Percentiles rank a stretch among this genome's conserved stretches.
phyloP scores from a whole-genome alignment of 1,140 invertebrate genomes.

The Augochlora pura region DNA sequence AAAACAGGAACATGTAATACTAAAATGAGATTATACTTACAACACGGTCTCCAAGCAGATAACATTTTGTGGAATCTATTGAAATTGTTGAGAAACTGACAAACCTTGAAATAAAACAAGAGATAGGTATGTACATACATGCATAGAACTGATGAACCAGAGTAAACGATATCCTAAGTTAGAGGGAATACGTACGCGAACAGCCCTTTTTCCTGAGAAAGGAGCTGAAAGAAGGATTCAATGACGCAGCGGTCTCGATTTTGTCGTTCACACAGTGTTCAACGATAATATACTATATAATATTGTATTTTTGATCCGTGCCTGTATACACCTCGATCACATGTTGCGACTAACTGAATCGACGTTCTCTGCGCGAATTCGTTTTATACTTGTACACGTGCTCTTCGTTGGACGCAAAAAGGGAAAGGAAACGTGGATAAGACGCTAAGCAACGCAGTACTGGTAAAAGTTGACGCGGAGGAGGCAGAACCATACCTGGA shows the following conservation, averaged over 20 bases:
- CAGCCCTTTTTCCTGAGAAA: neutral
- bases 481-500: neutral
- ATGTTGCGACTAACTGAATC: conserved; percentile 37
- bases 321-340: neutral
- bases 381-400: conserved; percentile 45
- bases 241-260: too few species aligned
- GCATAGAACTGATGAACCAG: too few species aligned
- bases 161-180: too few species aligned
- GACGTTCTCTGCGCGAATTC: conserved; percentile 25
- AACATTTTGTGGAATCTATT: conserved; percentile 54
- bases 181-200: neutral
- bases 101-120: neutral
- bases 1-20: too few species aligned
- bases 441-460: neutral
- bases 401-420: conserved; percentile 34
- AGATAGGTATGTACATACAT: neutral
- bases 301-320: neutral
- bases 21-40: conserved; percentile 58
- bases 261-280: conserved; percentile 4
- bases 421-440: conserved; percentile 45
- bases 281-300: neutral
- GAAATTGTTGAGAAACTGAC: too few species aligned
- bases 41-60: conserved; percentile 63
- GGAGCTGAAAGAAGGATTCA: neutral
- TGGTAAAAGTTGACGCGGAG: conserved; percentile 38